phyloP scores from a whole-genome alignment of 2,797 vertebrate genomes.

The Hippocampus kuda region DNA sequence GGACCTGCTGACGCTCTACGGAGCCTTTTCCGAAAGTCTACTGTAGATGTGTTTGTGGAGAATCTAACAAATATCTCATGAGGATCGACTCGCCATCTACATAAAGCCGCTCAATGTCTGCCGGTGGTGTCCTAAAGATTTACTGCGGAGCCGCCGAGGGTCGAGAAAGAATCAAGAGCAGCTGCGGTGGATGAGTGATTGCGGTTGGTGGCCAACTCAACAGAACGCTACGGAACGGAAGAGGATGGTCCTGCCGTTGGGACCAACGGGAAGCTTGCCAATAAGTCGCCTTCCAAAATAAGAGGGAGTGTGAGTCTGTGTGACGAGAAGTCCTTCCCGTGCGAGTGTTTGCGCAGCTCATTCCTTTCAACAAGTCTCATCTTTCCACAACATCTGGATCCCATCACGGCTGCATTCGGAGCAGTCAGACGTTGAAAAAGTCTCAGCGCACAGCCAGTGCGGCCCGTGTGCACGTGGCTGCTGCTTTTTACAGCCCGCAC shows the following conservation, averaged over 20 bases:
- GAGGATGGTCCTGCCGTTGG: neutral
- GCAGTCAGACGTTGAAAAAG: slow-evolving; percentile 1
- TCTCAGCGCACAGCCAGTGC: neutral
- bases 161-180: neutral
- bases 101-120: neutral
- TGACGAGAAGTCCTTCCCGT: neutral
- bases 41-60: too few relatives aligned
- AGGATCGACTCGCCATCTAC: neutral
- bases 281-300: neutral
- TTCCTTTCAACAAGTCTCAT: slow-evolving; percentile 27
- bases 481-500: neutral
- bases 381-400: slow-evolving; percentile 45
- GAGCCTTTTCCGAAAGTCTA: too few relatives aligned
- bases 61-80: too few relatives aligned
- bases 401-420: slow-evolving; percentile 16
- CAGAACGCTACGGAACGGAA: neutral
- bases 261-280: neutral
- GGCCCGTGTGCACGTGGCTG: slow-evolving; percentile 4
- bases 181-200: neutral
- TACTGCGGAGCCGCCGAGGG: neutral
- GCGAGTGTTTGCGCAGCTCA: slow-evolving; percentile 4
- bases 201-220: neutral
- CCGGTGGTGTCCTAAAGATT: neutral
- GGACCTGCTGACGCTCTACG: neutral
- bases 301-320: neutral